Evolutionary conservation across 2,888 invertebrate species (phyloP).

Genomic region (Notodonta ziczac): DNA sequence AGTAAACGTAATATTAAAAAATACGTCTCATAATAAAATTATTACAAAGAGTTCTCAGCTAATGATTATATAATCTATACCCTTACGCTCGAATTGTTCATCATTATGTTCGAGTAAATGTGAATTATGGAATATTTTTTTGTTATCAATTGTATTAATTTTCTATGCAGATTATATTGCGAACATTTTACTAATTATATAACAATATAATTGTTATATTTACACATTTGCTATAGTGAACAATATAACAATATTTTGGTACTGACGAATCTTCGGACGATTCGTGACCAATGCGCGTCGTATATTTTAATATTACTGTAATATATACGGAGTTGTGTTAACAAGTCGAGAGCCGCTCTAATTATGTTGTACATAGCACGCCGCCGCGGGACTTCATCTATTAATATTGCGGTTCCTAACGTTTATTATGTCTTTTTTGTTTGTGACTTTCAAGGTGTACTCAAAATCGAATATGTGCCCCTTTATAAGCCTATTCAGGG

Average conservation of each 20-base stretch:
- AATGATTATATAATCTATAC: no score
- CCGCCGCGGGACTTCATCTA: constrained; percentile 28
- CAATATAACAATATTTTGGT: background rate
- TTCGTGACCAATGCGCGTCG: background rate
- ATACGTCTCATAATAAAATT: background rate
- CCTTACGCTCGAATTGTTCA: background rate
- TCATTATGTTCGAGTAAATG: no score
- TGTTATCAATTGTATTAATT: background rate
- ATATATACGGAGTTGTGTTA: constrained; percentile 10
- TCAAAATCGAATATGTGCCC: no score
- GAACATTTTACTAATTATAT: no score
- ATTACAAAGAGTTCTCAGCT: no score
- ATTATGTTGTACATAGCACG: constrained; percentile 49
- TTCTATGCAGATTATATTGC: no score
- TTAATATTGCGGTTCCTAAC: constrained; percentile 20
- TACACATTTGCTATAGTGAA: background rate
- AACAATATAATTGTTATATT: background rate
- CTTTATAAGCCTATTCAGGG: no score
- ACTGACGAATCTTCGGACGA: background rate
- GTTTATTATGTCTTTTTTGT: background rate
- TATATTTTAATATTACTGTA: constrained; percentile 1
- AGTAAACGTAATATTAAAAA: constrained; percentile 3
- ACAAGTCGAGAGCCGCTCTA: constrained; percentile 42
- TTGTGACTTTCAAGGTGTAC: background rate
- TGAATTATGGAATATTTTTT: no score